phyloP scores from a whole-genome alignment of 1,140 invertebrate species.

The Drosophila orosa region DNA sequence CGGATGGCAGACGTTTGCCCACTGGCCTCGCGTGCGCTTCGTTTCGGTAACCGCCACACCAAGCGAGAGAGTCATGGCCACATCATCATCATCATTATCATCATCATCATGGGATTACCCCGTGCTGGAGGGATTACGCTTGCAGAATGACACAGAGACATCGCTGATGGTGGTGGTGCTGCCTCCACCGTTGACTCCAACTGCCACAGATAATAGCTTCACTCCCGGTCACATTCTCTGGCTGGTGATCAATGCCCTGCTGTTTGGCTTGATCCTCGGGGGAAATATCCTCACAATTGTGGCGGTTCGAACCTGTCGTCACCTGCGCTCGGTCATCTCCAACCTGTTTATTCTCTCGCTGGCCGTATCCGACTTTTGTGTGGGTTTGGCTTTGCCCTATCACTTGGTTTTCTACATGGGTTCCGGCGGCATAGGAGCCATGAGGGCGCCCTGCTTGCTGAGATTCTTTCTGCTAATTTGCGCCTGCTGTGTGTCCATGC shows the following conservation, averaged over 20 bases:
- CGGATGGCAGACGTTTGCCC: conserved; percentile 55
- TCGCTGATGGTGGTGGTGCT: background rate
- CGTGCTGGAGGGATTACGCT: background rate
- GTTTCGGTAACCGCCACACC: too few species aligned
- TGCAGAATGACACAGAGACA: background rate
- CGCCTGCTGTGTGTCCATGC: conserved; percentile 90
- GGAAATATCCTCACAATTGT: conserved; percentile 90
- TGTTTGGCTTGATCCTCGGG: conserved; percentile 87
- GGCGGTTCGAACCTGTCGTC: conserved; percentile 88
- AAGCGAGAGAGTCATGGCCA: conserved; percentile 23
- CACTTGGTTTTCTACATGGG: conserved; percentile 89
- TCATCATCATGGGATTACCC: conserved; percentile 20
- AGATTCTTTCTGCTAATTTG: conserved; percentile 89
- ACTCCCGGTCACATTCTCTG: conserved; percentile 81
- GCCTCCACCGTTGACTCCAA: background rate
- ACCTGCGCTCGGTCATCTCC: conserved; percentile 85
- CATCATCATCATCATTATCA: background rate
- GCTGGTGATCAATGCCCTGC: conserved; percentile 87
- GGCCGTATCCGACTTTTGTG: conserved; percentile 90
- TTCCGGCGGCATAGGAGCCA: conserved; percentile 85
- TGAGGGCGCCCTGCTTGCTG: conserved; percentile 87
- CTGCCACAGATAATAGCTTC: background rate
- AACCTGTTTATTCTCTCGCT: conserved; percentile 91
- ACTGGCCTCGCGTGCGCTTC: conserved; percentile 57
- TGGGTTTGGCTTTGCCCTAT: conserved; percentile 90